phyloP scores from a whole-genome alignment of 2,113 vertebrate genomes.

The Phainopepla nitens region DNA sequence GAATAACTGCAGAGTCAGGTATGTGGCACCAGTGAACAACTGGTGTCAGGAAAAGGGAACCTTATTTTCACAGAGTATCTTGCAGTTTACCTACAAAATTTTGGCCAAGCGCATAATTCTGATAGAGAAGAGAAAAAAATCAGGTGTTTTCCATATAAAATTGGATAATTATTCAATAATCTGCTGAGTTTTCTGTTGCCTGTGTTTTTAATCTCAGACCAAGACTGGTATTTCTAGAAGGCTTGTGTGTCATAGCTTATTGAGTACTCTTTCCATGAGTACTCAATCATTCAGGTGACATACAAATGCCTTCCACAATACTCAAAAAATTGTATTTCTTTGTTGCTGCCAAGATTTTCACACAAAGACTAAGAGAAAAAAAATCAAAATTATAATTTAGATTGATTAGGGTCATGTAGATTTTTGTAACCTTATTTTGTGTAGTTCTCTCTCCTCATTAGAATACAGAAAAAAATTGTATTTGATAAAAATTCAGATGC shows the following conservation, averaged over 20 bases:
- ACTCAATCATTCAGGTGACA: background rate
- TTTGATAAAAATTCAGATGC: background rate
- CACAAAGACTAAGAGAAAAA: background rate
- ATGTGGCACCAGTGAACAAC: too few relatives aligned
- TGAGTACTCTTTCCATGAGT: background rate
- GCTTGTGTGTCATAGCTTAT: background rate
- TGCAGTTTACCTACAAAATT: background rate
- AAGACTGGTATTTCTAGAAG: background rate
- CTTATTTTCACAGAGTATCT: background rate
- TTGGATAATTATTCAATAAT: background rate
- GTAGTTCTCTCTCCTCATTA: background rate
- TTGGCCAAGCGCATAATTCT: background rate
- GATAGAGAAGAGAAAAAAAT: background rate
- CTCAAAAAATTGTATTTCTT: background rate
- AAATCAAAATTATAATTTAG: background rate
- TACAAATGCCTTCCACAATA: background rate
- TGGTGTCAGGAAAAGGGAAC: background rate
- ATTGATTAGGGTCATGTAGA: background rate
- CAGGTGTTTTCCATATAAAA: background rate
- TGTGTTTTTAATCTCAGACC: background rate
- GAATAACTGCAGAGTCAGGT: background rate
- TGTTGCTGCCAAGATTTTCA: background rate
- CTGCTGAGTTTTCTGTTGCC: background rate
- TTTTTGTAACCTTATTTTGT: background rate
- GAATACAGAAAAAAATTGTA: background rate